Conservation (phyloP, 2,888 invertebrate species). For the Andrena haemorrhoa region DNA sequence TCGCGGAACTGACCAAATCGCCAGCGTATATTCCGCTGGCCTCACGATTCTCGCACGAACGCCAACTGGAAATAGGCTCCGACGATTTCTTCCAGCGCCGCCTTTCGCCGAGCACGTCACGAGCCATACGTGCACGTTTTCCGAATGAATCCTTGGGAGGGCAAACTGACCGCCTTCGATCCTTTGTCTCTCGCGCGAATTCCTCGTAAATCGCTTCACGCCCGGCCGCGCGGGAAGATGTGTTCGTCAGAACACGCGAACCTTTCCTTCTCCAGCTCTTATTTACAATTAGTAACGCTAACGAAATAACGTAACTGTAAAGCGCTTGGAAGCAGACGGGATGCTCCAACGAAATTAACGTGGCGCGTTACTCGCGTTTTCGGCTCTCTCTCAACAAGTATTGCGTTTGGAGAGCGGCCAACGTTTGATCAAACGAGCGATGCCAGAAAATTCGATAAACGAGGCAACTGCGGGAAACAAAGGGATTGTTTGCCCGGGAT, state of each 20-base stretch:
- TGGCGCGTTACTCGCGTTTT: slow-evolving; percentile 19
- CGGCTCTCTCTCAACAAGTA: slow-evolving; percentile 39
- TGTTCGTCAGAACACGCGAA: not conserved
- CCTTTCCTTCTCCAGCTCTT: too few species aligned
- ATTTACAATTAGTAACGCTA: too few species aligned
- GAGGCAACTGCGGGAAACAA: slow-evolving; percentile 31
- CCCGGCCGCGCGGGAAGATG: not conserved
- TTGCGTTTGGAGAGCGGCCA: slow-evolving; percentile 43
- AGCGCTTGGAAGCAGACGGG: too few species aligned
- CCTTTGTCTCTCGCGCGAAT: not conserved
- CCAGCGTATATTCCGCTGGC: slow-evolving; percentile 11
- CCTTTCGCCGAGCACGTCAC: slow-evolving; percentile 30
- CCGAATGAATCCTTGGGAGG: slow-evolving; percentile 20
- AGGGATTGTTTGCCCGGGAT: slow-evolving; percentile 16
- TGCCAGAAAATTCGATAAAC: slow-evolving; percentile 41
- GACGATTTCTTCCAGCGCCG: slow-evolving; percentile 48
- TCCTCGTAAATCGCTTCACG: slow-evolving; percentile 6
- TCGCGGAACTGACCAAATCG: slow-evolving; percentile 58
- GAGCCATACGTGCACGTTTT: slow-evolving; percentile 40
- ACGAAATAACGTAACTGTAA: not conserved
- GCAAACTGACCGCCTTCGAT: not conserved
- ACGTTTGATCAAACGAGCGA: slow-evolving; percentile 25
- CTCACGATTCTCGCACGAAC: slow-evolving; percentile 49
- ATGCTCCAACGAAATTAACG: slow-evolving; percentile 26
- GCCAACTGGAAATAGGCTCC: slow-evolving; percentile 57